Base-by-base conservation (phyloP, 2,113 vertebrate genomes). In the Xiphorhynchus elegans region DNA sequence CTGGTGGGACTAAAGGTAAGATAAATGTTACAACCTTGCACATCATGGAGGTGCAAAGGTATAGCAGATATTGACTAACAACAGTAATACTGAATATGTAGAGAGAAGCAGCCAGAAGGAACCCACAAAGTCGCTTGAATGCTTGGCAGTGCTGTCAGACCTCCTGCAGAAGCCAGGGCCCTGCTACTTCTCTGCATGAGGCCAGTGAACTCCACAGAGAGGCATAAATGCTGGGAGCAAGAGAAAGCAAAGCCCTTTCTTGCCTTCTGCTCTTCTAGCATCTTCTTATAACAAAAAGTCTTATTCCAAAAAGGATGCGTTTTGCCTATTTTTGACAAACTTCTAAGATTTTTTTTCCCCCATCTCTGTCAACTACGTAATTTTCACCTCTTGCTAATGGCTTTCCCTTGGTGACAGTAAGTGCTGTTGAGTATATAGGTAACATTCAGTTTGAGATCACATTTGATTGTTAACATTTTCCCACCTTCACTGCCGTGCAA, bases 321-420 rank as follows among this genome's bases (percentile, higher is more conserved):
- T 67, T 59, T 63, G 17, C 17, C 25, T 82, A 11, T n/a, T 91
- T 96, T 73, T 76, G 62, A 87, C 31, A 87, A 58, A 73, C 5
- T 49, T n/a, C 17, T 59, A 70, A 37, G 70, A 60, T 42, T 69
- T 49, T n/a, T 87, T 58, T 33, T 7, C 5, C 25, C 4, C 63
- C 19, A 13, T 55, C 19, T 88, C 11, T 64, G 53, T 67, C 86
- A 96, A 28, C 31, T 33, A 37, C 23, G 37, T 88, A 42, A 94
- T 97, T 95, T 94, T 63, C 72, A 80, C 56, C 49, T 87, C 75
- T 84, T 89, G 50, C 55, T 96, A 93, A 95, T 77, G 50, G 87
- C 69, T 70, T 89, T 72, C 67, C 31, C 55, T n/a, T 26, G n/a
- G 83, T 81, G 90, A 95, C 88, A 97, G 60, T 84, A 96, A 96